Evolutionary conservation across 2,888 invertebrate species (phyloP).

Genomic region (Ephialtes manifestator): DNA sequence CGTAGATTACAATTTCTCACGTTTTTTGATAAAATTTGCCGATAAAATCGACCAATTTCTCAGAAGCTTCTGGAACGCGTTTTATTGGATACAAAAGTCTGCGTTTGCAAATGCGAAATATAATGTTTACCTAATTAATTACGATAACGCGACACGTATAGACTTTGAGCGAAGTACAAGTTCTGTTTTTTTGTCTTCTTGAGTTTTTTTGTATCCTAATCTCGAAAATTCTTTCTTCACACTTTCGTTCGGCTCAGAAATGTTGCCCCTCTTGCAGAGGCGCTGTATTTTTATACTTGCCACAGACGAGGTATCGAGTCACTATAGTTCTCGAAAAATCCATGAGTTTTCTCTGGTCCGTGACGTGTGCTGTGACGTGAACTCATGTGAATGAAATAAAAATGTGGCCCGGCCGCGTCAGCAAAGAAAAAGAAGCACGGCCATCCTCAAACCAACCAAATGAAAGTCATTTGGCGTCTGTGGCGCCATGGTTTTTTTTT

Average conservation of each 20-base stretch:
- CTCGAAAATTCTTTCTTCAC: neutral
- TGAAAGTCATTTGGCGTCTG: neutral
- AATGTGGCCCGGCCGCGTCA: neutral
- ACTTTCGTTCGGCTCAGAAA: neutral
- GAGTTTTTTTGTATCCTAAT: neutral
- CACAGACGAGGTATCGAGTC: neutral
- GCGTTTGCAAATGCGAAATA: neutral
- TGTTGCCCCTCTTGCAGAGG: neutral
- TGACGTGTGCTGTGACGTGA: neutral
- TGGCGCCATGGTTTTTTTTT: neutral
- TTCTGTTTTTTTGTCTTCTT: neutral
- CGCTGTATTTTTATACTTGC: constrained; percentile 6
- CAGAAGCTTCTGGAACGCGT: no score
- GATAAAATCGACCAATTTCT: no score
- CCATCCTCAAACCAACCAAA: neutral
- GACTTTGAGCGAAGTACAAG: neutral
- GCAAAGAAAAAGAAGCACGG: constrained; percentile 2
- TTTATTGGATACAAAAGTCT: neutral
- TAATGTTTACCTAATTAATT: neutral
- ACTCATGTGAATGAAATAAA: neutral
- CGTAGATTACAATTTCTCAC: no score
- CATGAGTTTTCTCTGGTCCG: neutral
- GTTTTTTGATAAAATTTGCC: no score
- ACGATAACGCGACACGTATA: neutral
- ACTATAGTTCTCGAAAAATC: constrained; percentile 4